A percentile compares a stretch with the other conserved stretches of the same genome.
These are phyloP conservation scores for Diloba caeruleocephala DNA, from an alignment of 2,888 invertebrate genomes.

Conservation along the genomic window DNA sequence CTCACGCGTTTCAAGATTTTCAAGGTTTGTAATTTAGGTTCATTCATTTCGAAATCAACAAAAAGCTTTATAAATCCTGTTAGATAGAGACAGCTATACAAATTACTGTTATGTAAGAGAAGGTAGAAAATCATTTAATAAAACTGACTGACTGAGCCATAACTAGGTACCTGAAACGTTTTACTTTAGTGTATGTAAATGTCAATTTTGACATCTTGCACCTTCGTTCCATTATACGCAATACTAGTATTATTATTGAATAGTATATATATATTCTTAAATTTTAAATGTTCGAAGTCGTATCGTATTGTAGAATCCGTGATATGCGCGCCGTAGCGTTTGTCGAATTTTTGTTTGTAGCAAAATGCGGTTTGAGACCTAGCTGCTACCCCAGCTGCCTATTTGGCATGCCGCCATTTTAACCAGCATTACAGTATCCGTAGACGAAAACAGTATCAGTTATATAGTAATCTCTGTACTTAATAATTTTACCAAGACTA, in stretches of 20 bases:
- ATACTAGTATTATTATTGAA: background rate
- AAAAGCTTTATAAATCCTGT: constrained; percentile 28
- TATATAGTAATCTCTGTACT: too few species aligned
- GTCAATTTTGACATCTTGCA: constrained; percentile 44
- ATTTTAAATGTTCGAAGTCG: too few species aligned
- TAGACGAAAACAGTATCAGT: too few species aligned
- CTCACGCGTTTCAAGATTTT: constrained; percentile 47
- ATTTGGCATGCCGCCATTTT: too few species aligned
- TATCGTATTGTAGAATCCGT: too few species aligned
- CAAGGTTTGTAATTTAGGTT: constrained; percentile 45
- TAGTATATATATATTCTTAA: too few species aligned
- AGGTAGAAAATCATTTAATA: constrained; percentile 27
- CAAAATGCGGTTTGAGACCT: too few species aligned
- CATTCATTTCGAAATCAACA: constrained; percentile 51
- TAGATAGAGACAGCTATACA: constrained; percentile 29
- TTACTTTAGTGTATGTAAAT: constrained; percentile 1
- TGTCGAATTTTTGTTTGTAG: too few species aligned
- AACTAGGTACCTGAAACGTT: constrained; percentile 49
- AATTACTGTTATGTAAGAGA: constrained; percentile 27
- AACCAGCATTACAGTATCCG: too few species aligned
- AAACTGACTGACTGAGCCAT: constrained; percentile 8
- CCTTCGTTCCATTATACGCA: constrained; percentile 28
- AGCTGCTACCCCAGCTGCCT: too few species aligned
- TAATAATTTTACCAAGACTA: too few species aligned
- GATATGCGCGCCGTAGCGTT: too few species aligned